Conservation (phyloP, 1,140 invertebrate genomes). For the Galendromus occidentalis region DNA sequence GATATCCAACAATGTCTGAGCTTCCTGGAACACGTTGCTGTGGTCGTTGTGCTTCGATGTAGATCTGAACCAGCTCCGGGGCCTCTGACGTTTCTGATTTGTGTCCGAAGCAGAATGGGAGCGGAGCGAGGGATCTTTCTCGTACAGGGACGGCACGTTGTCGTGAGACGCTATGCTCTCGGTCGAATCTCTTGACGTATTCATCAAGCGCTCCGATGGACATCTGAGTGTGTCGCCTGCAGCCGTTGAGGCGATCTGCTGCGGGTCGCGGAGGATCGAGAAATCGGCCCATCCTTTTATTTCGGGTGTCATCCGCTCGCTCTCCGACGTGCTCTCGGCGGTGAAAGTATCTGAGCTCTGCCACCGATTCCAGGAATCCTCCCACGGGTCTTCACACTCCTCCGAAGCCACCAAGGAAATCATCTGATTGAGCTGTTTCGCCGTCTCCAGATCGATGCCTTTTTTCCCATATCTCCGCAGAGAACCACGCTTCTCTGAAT, state of each 20-base stretch:
- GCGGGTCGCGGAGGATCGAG: background rate
- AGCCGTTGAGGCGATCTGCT: background rate
- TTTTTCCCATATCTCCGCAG: background rate
- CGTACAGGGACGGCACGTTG: background rate
- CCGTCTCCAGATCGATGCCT: background rate
- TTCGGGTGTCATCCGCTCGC: background rate
- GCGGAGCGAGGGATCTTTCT: background rate
- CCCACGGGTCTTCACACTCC: background rate
- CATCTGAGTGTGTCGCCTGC: too few relatives aligned
- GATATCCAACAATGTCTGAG: background rate
- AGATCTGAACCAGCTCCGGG: background rate
- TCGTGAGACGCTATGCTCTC: background rate
- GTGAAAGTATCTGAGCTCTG: too few relatives aligned
- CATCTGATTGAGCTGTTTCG: constrained; percentile 5
- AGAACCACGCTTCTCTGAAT: too few relatives aligned
- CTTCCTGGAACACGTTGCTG: background rate
- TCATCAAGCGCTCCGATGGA: background rate
- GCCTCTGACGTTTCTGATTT: background rate
- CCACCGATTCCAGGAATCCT: too few relatives aligned
- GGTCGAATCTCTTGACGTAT: background rate
- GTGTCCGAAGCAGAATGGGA: background rate
- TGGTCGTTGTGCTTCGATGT: background rate
- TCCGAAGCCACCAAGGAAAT: constrained; percentile 4
- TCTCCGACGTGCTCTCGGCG: too few relatives aligned
- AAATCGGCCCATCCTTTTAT: background rate